Evolutionary conservation across 2,113 vertebrate species (phyloP), one percentile per base, ranked within the genome.

Genomic region (Oxygymnocypris stewartii): DNA sequence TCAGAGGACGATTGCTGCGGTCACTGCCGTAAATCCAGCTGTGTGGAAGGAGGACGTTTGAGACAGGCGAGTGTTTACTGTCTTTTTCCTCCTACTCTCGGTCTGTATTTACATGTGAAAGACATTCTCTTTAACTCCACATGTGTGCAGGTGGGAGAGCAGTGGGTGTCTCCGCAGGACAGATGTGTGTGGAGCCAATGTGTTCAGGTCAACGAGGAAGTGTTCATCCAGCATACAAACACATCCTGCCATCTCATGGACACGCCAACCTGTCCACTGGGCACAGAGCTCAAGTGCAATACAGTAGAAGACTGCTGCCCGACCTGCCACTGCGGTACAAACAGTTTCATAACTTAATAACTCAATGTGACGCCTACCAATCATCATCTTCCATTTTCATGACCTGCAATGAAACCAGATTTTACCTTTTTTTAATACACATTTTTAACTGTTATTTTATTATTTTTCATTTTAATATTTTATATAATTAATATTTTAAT

Each of bases 201-300:
- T 47, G 87, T 96, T 28, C 94, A 78, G 57, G 94, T 97, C 85
- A 96, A 95, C 13, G 93, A 96, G 0, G 96, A 96, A 84, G 95
- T 97, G 77, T 98, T 98, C 37, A 92, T 98, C 76, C 94, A 97
- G n/a, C 88, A 95, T 11, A 94, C 91, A 82, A 99, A 99, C 0
- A 63, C 96, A 76, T 97, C 97, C 57, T 99, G 98, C 87, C 87
- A 92, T 2, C 91, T 90, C 3, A 93, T 96, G 92, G 93, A 95
- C 0, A 84, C 95, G 12, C 94, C 95, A 0, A 82, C 88, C 67
- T 99, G 98, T 82, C 96, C 95, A 0, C 74, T 91, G 44, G 98
- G 97, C 83, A 95, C 94, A 3, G 95, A 96, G 87, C 91, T 98
- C n/a, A 95, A 51, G 31, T 99, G 98, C 25, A 81, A 92, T 86